phyloP scores from a whole-genome alignment of 2,888 invertebrate species.

The Aphidoletes aphidimyza region DNA sequence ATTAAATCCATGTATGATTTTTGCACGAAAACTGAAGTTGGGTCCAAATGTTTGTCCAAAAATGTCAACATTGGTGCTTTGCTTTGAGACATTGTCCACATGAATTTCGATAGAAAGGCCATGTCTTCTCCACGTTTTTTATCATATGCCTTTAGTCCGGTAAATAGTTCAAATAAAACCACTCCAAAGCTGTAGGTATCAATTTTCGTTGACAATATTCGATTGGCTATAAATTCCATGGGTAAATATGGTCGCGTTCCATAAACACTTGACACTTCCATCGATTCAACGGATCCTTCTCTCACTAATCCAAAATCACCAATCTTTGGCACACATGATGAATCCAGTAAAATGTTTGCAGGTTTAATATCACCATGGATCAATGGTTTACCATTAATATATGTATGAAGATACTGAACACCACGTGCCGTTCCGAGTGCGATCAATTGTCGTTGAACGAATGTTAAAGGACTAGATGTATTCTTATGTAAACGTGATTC shows the following conservation, averaged over 20 bases:
- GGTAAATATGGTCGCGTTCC: slow-evolving; percentile 96
- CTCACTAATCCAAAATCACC: slow-evolving; percentile 95
- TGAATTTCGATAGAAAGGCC: slow-evolving; percentile 69
- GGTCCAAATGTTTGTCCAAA: slow-evolving; percentile 60
- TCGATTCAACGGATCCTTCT: slow-evolving; percentile 68
- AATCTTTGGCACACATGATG: slow-evolving; percentile 87
- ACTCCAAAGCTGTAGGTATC: slow-evolving; percentile 54
- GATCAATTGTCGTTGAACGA: slow-evolving; percentile 82
- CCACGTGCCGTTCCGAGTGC: slow-evolving; percentile 90
- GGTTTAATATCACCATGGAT: slow-evolving; percentile 98
- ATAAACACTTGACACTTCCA: slow-evolving; percentile 73
- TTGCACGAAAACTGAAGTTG: slow-evolving; percentile 56
- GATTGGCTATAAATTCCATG: slow-evolving; percentile 83
- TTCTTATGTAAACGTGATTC: slow-evolving; percentile 76
- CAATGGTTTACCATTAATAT: slow-evolving; percentile 73
- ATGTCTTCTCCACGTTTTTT: slow-evolving; percentile 66
- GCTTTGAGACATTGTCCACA: neutral
- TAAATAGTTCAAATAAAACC: slow-evolving; percentile 51
- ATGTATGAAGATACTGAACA: slow-evolving; percentile 88
- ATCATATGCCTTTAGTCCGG: slow-evolving; percentile 71
- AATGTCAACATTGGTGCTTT: neutral
- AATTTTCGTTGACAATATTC: slow-evolving; percentile 74
- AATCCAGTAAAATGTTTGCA: slow-evolving; percentile 92
- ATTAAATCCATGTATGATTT: slow-evolving; percentile 70
- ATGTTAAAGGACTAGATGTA: slow-evolving; percentile 72